phyloP scores from a whole-genome alignment of 1,140 invertebrate genomes.

The Ephestia elutella region DNA sequence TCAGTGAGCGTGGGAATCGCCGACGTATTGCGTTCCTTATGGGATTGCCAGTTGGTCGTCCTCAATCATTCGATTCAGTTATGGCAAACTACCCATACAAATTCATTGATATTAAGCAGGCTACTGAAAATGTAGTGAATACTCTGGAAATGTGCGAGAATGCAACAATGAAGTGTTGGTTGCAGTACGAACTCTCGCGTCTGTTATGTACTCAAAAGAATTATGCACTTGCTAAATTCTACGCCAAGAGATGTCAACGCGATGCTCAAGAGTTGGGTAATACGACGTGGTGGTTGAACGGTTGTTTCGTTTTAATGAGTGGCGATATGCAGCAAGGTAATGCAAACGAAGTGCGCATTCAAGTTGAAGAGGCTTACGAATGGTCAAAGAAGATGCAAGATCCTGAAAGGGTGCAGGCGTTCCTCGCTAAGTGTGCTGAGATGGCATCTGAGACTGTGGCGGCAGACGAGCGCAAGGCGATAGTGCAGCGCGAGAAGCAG shows the following conservation, averaged over 20 bases:
- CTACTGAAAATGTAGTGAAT: constrained; percentile 46
- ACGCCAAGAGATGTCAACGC: constrained; percentile 71
- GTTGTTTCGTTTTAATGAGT: constrained; percentile 65
- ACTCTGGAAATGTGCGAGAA: constrained; percentile 64
- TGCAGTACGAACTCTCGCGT: constrained; percentile 72
- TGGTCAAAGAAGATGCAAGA: constrained; percentile 61
- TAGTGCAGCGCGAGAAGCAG: constrained; percentile 51
- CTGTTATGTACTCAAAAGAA: constrained; percentile 69
- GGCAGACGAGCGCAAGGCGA: constrained; percentile 54
- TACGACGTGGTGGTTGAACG: constrained; percentile 71
- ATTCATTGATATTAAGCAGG: constrained; percentile 59
- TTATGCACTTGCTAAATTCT: constrained; percentile 73
- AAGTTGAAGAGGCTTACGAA: constrained; percentile 62
- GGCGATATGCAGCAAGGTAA: constrained; percentile 73
- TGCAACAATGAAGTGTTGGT: constrained; percentile 71
- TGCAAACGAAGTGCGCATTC: constrained; percentile 68
- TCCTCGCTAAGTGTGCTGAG: constrained; percentile 53
- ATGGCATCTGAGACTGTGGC: constrained; percentile 48
- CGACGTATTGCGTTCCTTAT: constrained; percentile 62
- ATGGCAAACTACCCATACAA: constrained; percentile 65
- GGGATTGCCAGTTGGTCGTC: constrained; percentile 54
- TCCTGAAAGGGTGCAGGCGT: constrained; percentile 52
- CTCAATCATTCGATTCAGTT: constrained; percentile 61
- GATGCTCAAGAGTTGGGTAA: constrained; percentile 64
- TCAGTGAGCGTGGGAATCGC: constrained; percentile 60